Base-by-base conservation (phyloP, 2,888 invertebrate species). In the Synergus japonicus region DNA sequence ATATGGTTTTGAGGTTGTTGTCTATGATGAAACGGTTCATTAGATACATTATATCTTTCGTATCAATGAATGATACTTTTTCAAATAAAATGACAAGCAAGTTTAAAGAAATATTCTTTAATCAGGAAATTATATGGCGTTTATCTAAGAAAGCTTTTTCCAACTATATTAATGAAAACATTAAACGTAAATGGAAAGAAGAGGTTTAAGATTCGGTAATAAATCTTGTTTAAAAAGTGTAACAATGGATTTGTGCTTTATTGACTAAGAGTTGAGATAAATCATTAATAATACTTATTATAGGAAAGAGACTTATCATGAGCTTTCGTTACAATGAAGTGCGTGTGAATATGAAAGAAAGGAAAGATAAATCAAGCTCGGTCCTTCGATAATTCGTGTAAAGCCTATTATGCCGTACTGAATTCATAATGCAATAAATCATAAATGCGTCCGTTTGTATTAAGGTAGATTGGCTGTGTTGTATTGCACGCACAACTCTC, bases 371-470 rank as follows among this genome's bases (percentile, higher is more conserved):
- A 81, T 80, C 82, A 80, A 81, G 77, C 79, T 80, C 73, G 79
- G 41, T 78, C 79, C 78, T 64, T 77, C 76, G 63, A 81, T 79
- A 80, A 81, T 82, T 46, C 77, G 44, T 76, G 79, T 37, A 29
- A 54, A 79, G 78, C 78, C 82, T 78, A 79, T 84, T 82, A 80
- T 78, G 63, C 81, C 78, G 67, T 81, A 76, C 77, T 83, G 86
- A 88, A 89, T 90, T 91, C 89, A 89, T 88, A 87, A 87, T 85
- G 86, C 83, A 83, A 90, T 91, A 88, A 89, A 91, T 91, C 90
- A 90, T 89, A 84, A 84, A 83, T 82, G 85, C 80, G 82, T 84
- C 85, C 87, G 88, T 89, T 89, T 89, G 88, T 87, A 88, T 88
- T 88, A 90, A 88, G 89, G 89, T 88, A 90, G 89, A 91, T 91